Conservation (phyloP, 2,888 invertebrate species). For the Chelonus formosanus region DNA sequence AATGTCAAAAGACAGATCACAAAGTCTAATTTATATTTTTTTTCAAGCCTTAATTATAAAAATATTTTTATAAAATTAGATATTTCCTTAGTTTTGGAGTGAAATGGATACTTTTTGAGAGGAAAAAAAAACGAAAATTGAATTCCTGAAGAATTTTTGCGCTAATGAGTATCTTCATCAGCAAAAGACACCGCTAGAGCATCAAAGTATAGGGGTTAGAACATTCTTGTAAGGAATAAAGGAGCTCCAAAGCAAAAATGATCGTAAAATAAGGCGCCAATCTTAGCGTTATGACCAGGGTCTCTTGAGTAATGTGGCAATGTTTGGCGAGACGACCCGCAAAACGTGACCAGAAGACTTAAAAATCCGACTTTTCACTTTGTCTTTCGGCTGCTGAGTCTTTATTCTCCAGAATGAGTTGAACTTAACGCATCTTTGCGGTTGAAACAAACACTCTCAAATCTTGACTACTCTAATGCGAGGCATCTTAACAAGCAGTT, state of each 20-base stretch:
- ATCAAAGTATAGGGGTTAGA: neutral
- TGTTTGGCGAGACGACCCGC: constrained; percentile 30
- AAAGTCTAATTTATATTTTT: too few relatives aligned
- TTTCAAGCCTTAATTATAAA: too few relatives aligned
- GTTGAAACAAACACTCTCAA: neutral
- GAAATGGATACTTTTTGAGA: neutral
- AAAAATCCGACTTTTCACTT: constrained; percentile 19
- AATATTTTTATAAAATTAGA: too few relatives aligned
- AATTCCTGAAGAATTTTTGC: too few relatives aligned
- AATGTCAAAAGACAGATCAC: too few relatives aligned
- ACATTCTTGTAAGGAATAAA: constrained; percentile 22
- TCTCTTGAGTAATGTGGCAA: constrained; percentile 22
- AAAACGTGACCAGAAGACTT: constrained; percentile 24
- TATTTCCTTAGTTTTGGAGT: neutral
- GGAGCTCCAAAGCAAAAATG: constrained; percentile 2
- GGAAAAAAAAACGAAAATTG: neutral
- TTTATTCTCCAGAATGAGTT: neutral
- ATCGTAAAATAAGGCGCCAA: constrained; percentile 35
- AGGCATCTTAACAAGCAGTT: constrained; percentile 6
- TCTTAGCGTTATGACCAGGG: constrained; percentile 37
- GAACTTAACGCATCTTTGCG: neutral
- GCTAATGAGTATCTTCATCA: too few relatives aligned
- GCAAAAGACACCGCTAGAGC: too few relatives aligned
- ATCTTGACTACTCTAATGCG: neutral
- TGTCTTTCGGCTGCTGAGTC: neutral